A percentile compares a stretch with the other conserved stretches of the same genome.
Evolutionary conservation across 2,113 vertebrate species (phyloP).

Genomic region (Dromiciops gliroides): DNA sequence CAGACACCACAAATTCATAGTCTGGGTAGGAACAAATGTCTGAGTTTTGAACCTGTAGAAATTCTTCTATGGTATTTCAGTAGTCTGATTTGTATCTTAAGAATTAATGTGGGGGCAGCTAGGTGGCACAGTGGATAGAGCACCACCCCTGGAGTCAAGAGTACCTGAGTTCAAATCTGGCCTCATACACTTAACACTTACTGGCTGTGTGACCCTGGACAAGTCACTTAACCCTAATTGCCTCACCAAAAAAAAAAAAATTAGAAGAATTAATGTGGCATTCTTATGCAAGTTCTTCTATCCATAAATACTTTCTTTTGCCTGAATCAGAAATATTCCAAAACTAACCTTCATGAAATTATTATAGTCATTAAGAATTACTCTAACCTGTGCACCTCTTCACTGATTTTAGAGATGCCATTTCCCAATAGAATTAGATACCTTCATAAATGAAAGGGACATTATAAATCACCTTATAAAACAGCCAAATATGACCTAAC

Average conservation of each 20-base stretch:
- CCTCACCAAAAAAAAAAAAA: too few species aligned
- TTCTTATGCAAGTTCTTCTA: neutral
- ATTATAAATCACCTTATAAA: neutral
- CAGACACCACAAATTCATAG: neutral
- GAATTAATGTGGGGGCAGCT: too few species aligned
- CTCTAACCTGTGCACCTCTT: neutral
- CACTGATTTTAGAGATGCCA: neutral
- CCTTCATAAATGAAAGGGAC: neutral
- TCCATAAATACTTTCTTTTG: neutral
- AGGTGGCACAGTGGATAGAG: too few species aligned
- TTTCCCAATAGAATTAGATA: neutral
- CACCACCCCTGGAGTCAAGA: too few species aligned
- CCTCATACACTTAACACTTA: too few species aligned
- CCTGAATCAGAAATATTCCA: neutral
- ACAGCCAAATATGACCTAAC: neutral
- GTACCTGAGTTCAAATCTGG: too few species aligned
- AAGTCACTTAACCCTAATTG: too few species aligned
- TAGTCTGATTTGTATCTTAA: neutral
- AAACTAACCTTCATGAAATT: neutral
- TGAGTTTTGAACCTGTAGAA: neutral
- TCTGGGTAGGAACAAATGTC: neutral
- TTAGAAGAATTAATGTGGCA: neutral
- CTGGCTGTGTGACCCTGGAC: too few species aligned
- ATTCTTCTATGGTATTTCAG: neutral
- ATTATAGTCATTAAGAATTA: neutral